phyloP scores from a whole-genome alignment of 2,888 invertebrate genomes.

The Drosophila nigricruria region DNA sequence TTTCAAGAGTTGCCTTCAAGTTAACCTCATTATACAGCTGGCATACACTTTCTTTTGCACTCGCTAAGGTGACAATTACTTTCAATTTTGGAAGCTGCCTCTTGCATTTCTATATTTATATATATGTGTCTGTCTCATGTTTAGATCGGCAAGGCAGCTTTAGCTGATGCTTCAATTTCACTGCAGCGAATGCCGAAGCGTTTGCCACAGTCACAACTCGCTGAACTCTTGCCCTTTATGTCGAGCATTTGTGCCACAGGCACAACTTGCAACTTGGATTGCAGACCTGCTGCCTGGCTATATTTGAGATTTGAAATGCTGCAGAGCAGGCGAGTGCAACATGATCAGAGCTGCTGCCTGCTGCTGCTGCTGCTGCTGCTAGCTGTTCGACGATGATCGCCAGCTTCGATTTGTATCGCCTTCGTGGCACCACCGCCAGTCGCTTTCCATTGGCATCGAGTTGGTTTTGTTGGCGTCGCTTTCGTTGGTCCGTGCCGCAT shows the following conservation, averaged over 20 bases:
- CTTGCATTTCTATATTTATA: slow-evolving; percentile 26
- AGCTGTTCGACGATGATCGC: slow-evolving; percentile 61
- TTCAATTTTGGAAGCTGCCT: slow-evolving; percentile 66
- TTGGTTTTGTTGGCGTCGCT: slow-evolving; percentile 21
- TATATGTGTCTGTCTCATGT: slow-evolving; percentile 26
- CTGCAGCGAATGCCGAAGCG: slow-evolving; percentile 44
- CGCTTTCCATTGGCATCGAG: slow-evolving; percentile 48
- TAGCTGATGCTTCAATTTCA: slow-evolving; percentile 58
- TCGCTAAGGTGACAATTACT: slow-evolving; percentile 74
- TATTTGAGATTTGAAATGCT: slow-evolving; percentile 58
- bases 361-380: slow-evolving; percentile 4
- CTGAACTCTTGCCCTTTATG: slow-evolving; percentile 80
- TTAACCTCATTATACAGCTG: slow-evolving; percentile 23
- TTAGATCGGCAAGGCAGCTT: slow-evolving; percentile 1
- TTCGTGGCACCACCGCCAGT: slow-evolving; percentile 50
- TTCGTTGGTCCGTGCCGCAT: slow-evolving; percentile 66
- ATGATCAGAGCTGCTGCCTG: slow-evolving; percentile 55
- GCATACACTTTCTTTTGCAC: slow-evolving; percentile 57
- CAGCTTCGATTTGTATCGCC: slow-evolving; percentile 76
- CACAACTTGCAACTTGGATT: slow-evolving; percentile 28
- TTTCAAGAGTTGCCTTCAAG: slow-evolving; percentile 29
- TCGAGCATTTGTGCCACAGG: slow-evolving; percentile 74
- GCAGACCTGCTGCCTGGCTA: slow-evolving; percentile 55
- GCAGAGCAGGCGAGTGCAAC: slow-evolving; percentile 69
- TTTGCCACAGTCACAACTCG: slow-evolving; percentile 72